Evolutionary conservation across 2,888 invertebrate species (phyloP).

Genomic region (Oligia latruncula): DNA sequence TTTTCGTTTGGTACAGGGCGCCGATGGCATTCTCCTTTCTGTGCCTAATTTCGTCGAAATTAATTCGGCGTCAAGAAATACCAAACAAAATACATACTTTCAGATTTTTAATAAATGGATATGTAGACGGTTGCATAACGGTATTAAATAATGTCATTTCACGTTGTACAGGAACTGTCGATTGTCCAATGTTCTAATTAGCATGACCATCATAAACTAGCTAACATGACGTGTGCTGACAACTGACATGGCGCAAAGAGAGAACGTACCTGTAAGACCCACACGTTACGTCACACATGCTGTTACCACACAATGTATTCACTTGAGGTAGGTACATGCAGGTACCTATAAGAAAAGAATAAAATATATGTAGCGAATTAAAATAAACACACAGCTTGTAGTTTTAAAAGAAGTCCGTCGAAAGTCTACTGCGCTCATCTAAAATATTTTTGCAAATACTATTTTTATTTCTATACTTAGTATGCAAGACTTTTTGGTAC

Average conservation of each 20-base stretch:
- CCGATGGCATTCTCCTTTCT: too few species aligned
- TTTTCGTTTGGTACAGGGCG: too few species aligned
- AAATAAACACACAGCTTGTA: background rate
- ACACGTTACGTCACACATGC: slow-evolving; percentile 18
- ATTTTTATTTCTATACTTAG: too few species aligned
- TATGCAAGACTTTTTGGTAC: background rate
- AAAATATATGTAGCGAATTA: background rate
- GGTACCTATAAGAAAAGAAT: background rate
- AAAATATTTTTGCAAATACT: background rate
- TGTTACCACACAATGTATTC: background rate
- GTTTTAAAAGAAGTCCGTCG: background rate
- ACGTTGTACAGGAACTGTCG: slow-evolving; percentile 32
- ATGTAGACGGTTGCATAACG: slow-evolving; percentile 16
- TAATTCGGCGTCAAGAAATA: background rate
- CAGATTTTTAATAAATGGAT: background rate
- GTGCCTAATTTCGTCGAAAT: background rate
- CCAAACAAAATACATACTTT: background rate
- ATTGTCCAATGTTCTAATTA: slow-evolving; percentile 51
- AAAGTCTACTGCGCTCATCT: background rate
- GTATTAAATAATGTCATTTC: slow-evolving; percentile 24
- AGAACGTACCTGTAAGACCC: slow-evolving; percentile 39
- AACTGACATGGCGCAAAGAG: slow-evolving; percentile 50
- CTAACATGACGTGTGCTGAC: slow-evolving; percentile 54
- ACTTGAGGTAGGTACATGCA: background rate
- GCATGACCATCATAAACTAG: slow-evolving; percentile 59